These are phyloP conservation scores for Cynopterus sphinx DNA, from an alignment of 2,797 vertebrate genomes.

Conservation along the genomic window DNA sequence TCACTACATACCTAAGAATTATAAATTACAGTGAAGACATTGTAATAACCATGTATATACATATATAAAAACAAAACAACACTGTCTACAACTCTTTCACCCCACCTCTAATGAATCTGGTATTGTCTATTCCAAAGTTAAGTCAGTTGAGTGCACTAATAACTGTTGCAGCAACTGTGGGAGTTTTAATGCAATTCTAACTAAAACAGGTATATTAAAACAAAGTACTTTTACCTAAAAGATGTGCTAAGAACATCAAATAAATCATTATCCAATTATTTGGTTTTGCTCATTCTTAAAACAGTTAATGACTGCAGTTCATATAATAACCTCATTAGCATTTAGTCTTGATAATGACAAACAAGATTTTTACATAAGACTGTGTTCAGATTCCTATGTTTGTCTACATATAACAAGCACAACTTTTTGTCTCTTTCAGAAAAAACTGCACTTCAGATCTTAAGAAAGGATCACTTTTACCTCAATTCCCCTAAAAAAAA, in stretches of 20 bases:
- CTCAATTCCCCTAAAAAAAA: background rate
- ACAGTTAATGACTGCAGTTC: background rate
- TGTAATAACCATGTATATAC: background rate
- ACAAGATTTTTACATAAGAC: background rate
- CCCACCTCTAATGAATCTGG: background rate
- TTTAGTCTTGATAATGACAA: background rate
- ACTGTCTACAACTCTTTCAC: background rate
- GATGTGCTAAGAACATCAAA: background rate
- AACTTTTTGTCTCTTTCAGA: slow-evolving; percentile 5
- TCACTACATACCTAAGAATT: background rate
- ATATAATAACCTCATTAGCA: background rate
- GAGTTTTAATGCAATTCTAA: slow-evolving; percentile 2
- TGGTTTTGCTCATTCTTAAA: background rate
- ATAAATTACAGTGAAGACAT: background rate
- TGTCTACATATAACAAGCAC: background rate
- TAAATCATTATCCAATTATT: background rate
- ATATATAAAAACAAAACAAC: background rate
- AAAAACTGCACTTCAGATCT: background rate
- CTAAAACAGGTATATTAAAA: background rate
- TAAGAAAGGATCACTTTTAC: slow-evolving; percentile 10
- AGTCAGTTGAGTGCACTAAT: background rate
- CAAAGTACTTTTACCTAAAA: background rate
- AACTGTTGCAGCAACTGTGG: background rate
- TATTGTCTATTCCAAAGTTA: background rate
- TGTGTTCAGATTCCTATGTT: background rate